Evolutionary conservation across 35 echinoderm and acorn worm genomes (phyloP).

Genomic region (Heliocidaris erythrogramma): DNA sequence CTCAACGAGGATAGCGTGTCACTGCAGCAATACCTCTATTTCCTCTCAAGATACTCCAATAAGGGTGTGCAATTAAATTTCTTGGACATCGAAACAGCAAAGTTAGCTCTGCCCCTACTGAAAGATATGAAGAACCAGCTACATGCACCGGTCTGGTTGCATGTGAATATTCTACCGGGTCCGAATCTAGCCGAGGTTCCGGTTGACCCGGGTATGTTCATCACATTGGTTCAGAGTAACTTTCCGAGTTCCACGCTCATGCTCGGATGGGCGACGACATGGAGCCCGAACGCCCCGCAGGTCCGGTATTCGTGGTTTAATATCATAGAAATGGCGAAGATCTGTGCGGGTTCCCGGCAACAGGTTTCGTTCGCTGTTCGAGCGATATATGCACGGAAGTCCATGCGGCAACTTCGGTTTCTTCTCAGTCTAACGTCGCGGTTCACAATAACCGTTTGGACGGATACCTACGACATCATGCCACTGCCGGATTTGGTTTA

Average conservation of each 20-base stretch:
- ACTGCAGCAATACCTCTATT: conserved; percentile 62
- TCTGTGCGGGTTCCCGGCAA: conserved; percentile 56
- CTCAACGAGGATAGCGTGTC: conserved; percentile 48
- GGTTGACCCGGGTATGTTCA: conserved; percentile 51
- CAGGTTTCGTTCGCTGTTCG: conserved; percentile 76
- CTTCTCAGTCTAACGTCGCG: conserved; percentile 76
- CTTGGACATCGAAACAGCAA: conserved; percentile 46
- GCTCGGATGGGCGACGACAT: conserved; percentile 76
- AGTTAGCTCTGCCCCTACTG: conserved; percentile 56
- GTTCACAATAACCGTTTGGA: conserved; percentile 81
- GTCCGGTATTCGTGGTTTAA: conserved; percentile 77
- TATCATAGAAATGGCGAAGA: conserved; percentile 84
- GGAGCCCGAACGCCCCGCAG: conserved; percentile 60
- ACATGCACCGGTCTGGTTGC: conserved; percentile 84
- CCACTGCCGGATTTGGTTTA: conserved; percentile 63
- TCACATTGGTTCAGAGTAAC: conserved; percentile 34
- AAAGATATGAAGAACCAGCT: conserved; percentile 50
- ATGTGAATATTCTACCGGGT: conserved; percentile 74
- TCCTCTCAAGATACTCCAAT: conserved; percentile 79
- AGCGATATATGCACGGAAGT: conserved; percentile 69
- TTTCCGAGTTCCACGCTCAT: conserved; percentile 67
- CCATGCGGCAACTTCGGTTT: conserved; percentile 82
- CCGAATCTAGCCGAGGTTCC: conserved; percentile 65
- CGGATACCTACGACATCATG: conserved; percentile 73
- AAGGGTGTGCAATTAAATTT: conserved; percentile 83